These are phyloP conservation scores for Phoxinus dragarum DNA, from an alignment of 2,797 vertebrate genomes.

Conservation along the genomic window DNA sequence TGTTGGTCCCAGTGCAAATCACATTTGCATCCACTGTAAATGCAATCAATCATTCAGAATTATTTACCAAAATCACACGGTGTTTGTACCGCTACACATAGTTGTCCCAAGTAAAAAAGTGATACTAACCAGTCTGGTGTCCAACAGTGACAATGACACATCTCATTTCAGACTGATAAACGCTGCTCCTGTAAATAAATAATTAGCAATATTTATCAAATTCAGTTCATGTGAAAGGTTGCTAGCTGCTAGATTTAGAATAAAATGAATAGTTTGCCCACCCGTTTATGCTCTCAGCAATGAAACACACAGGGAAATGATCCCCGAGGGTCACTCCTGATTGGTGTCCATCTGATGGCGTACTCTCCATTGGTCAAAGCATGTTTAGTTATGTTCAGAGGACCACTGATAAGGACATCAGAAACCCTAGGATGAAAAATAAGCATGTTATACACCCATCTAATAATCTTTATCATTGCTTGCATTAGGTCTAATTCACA, in stretches of 20 bases:
- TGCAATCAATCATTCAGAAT: neutral
- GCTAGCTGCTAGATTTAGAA: neutral
- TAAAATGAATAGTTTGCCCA: slow-evolving; percentile 43
- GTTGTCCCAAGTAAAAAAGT: neutral
- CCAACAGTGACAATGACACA: slow-evolving; percentile 66
- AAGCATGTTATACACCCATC: neutral
- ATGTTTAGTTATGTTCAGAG: slow-evolving; percentile 63
- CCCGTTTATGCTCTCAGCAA: slow-evolving; percentile 62
- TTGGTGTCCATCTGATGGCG: slow-evolving; percentile 69
- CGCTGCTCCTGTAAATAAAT: slow-evolving; percentile 48
- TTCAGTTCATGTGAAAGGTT: neutral
- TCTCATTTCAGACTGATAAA: slow-evolving; percentile 75
- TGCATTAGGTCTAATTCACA: neutral
- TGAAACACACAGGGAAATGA: slow-evolving; percentile 69
- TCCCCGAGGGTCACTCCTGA: slow-evolving; percentile 57
- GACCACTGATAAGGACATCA: slow-evolving; percentile 70
- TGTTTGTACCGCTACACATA: neutral
- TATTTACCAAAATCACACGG: neutral
- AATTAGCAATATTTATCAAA: neutral
- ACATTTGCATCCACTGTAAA: slow-evolving; percentile 65
- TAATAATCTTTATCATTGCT: neutral
- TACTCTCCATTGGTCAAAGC: slow-evolving; percentile 60
- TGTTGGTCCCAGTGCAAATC: slow-evolving; percentile 66
- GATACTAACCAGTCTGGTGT: slow-evolving; percentile 48
- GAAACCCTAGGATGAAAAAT: slow-evolving; percentile 56